Conservation (phyloP, 37 sponge, comb jelly and placozoan species). For the Oscarella lobularis region DNA sequence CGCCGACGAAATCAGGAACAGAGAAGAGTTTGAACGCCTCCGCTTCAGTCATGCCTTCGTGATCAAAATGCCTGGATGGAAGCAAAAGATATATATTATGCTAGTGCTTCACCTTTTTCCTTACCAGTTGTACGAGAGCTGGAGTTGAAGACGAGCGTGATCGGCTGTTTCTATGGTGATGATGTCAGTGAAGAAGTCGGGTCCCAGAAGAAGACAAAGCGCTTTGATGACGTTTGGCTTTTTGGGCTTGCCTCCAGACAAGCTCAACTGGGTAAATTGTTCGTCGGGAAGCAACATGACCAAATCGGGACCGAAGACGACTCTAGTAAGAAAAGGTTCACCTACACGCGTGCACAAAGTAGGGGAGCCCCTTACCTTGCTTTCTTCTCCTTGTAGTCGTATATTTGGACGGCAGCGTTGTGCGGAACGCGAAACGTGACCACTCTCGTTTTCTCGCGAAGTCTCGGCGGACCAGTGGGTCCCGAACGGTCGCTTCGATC, state of each 20-base stretch:
- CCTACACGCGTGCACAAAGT: background rate
- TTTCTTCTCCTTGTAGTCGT: constrained; percentile 98
- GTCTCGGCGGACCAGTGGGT: background rate
- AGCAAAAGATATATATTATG: too few species aligned
- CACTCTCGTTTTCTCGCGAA: constrained; percentile 93
- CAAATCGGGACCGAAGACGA: constrained; percentile 96
- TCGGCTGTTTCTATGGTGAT: constrained; percentile 97
- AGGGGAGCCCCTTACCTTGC: constrained; percentile 46
- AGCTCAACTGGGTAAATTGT: constrained; percentile 98
- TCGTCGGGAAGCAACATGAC: constrained; percentile 99
- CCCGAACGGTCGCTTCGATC: constrained; percentile 61
- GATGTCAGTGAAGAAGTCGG: constrained; percentile 99
- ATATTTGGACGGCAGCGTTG: constrained; percentile 98
- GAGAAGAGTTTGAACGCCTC: constrained; percentile 88
- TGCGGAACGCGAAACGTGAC: constrained; percentile 92
- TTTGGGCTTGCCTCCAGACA: constrained; percentile 99
- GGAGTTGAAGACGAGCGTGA: constrained; percentile 92
- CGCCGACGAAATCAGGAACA: constrained; percentile 98
- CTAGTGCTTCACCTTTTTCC: too few species aligned
- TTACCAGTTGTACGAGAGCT: constrained; percentile 99
- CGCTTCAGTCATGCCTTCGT: constrained; percentile 28
- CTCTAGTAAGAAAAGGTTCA: constrained; percentile 19
- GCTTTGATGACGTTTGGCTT: constrained; percentile 93
- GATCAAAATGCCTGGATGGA: constrained; percentile 89
- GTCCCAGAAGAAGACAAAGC: constrained; percentile 95